These are phyloP conservation scores for Paraplagusia blochii DNA, from an alignment of 2,113 vertebrate genomes.

Conservation along the genomic window DNA sequence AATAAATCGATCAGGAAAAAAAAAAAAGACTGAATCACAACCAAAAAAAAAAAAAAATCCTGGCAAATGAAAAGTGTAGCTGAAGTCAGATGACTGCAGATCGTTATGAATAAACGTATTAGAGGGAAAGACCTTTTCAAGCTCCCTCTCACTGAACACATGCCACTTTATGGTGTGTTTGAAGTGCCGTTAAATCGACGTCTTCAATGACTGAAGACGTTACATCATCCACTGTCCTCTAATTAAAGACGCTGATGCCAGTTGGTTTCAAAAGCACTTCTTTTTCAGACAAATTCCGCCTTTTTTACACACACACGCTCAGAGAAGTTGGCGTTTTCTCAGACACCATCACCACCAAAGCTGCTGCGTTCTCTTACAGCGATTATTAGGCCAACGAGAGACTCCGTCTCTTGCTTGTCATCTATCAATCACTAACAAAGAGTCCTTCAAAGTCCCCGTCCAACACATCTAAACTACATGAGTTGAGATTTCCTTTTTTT, in stretches of 20 bases:
- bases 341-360: constrained; percentile 29
- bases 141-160: constrained; percentile 28
- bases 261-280: constrained; percentile 45
- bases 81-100: constrained; percentile 34
- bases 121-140: constrained; percentile 29
- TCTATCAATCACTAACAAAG: constrained; percentile 52
- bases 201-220: constrained; percentile 37
- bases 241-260: constrained; percentile 49
- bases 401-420: constrained; percentile 43
- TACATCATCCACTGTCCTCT: constrained; percentile 38
- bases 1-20: no score
- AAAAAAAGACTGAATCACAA: neutral
- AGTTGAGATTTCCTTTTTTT: constrained; percentile 40
- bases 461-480: constrained; percentile 53
- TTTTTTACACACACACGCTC: neutral
- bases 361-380: constrained; percentile 19
- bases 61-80: constrained; percentile 14
- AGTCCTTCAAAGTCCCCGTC: constrained; percentile 49
- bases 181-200: constrained; percentile 60
- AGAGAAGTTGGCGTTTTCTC: constrained; percentile 10
- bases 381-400: constrained; percentile 43
- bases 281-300: constrained; percentile 25
- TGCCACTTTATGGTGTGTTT: constrained; percentile 33
- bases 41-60: constrained; percentile 9
- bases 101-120: constrained; percentile 43